Evolutionary conservation across 2,113 vertebrate genomes (phyloP).

Genomic region (Sinocyclocheilus grahami): DNA sequence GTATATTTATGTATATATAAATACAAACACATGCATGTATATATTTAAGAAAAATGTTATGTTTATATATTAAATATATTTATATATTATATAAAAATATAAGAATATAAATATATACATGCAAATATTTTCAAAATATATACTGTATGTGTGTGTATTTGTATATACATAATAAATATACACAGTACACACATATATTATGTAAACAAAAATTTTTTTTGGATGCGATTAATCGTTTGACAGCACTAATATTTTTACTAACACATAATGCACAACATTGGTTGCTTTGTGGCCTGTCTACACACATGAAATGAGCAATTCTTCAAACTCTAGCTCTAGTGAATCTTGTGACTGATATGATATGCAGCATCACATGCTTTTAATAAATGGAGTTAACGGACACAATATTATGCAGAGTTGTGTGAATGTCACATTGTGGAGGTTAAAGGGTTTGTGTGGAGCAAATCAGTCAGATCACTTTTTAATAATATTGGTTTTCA

Average conservation of each 20-base stretch:
- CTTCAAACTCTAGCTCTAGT: neutral
- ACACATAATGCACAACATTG: neutral
- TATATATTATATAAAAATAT: too few relatives aligned
- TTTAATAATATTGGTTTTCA: conserved; percentile 74
- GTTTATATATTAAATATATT: too few relatives aligned
- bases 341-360: neutral
- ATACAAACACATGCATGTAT: too few relatives aligned
- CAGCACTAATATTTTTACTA: neutral
- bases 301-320: neutral
- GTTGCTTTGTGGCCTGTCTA: neutral
- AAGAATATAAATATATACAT: too few relatives aligned
- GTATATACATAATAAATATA: too few relatives aligned
- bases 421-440: conserved; percentile 82
- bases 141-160: too few relatives aligned
- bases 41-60: too few relatives aligned
- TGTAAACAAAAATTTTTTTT: too few relatives aligned
- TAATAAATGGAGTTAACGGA: neutral
- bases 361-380: neutral
- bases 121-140: too few relatives aligned
- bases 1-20: too few relatives aligned
- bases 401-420: conserved; percentile 38
- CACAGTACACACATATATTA: too few relatives aligned
- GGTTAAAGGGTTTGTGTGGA: conserved; percentile 51
- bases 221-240: too few relatives aligned
- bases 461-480: neutral